These are phyloP conservation scores for Timema podura DNA, from an alignment of 2,888 invertebrate species.

Conservation along the genomic window DNA sequence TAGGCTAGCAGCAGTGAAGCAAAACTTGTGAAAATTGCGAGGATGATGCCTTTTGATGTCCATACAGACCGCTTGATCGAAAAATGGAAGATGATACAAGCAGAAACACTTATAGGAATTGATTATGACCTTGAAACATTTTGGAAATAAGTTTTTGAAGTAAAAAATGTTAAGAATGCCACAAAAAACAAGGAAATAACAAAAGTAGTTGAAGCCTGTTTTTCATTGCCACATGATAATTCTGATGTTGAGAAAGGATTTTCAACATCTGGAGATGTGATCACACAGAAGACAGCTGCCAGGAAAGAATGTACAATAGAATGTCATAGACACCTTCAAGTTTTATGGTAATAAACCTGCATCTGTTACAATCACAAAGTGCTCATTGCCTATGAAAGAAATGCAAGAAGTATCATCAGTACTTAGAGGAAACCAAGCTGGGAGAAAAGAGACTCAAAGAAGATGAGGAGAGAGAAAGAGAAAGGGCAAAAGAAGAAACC, in stretches of 20 bases:
- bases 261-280: conserved; percentile 5
- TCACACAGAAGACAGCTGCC: conserved; percentile 12
- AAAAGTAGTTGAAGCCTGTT: conserved; percentile 3
- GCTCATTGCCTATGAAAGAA: not conserved
- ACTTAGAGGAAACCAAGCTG: not conserved
- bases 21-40: conserved; percentile 5
- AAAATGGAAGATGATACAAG: conserved; percentile 1
- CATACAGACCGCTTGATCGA: conserved; percentile 10
- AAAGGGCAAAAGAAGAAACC: not conserved
- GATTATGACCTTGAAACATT: not conserved
- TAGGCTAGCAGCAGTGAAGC: not conserved
- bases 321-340: conserved; percentile 2
- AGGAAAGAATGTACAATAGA: conserved; percentile 1
- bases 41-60: not conserved
- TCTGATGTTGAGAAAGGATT: conserved; percentile 8
- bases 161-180: not conserved
- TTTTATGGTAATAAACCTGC: conserved; percentile 8
- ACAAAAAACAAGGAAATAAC: not conserved
- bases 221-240: conserved; percentile 9
- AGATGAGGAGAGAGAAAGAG: not conserved
- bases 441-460: conserved; percentile 2
- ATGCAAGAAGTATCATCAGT: conserved; percentile 1
- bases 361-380: conserved; percentile 9
- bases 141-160: not conserved
- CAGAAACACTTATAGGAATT: conserved; percentile 1